A percentile compares a stretch with the other conserved stretches of the same genome.
Conservation (phyloP, 2,888 invertebrate species). For the Drosophila anomelani region DNA sequence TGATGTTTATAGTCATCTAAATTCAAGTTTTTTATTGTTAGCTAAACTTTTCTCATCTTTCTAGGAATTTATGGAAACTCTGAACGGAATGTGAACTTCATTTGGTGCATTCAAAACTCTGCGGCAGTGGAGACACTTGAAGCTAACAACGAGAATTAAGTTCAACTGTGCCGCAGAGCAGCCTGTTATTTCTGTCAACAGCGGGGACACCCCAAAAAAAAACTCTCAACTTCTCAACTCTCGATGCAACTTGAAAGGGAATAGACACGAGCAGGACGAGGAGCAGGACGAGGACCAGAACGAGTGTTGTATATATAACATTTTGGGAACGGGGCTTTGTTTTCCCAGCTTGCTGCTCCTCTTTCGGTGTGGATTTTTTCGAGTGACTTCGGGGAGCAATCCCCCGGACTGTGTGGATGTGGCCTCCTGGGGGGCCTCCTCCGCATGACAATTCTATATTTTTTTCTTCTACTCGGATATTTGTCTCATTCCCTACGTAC, state of each 20-base stretch:
- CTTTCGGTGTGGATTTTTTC: conserved; percentile 34
- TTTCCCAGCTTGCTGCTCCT: conserved; percentile 22
- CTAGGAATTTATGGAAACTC: conserved; percentile 1
- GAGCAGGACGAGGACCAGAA: neutral
- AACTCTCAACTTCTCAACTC: conserved; percentile 59
- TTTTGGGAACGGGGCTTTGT: conserved; percentile 27
- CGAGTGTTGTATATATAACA: conserved; percentile 20
- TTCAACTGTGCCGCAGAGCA: conserved; percentile 22
- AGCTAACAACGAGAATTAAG: conserved; percentile 28
- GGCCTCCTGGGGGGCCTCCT: conserved; percentile 69
- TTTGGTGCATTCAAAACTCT: conserved; percentile 29
- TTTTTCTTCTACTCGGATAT: conserved; percentile 63
- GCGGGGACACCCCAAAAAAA: conserved; percentile 42
- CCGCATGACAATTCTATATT: conserved; percentile 68
- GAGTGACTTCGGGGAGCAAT: conserved; percentile 59
- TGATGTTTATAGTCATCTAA: neutral
- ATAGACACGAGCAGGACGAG: conserved; percentile 21
- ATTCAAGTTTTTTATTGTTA: neutral
- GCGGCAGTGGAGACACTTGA: conserved; percentile 32
- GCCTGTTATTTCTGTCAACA: conserved; percentile 65
- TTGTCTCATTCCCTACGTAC: conserved; percentile 58
- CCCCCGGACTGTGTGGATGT: conserved; percentile 59
- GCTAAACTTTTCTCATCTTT: conserved; percentile 5
- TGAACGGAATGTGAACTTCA: conserved; percentile 9
- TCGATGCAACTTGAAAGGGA: conserved; percentile 57